Evolutionary conservation across 2,797 vertebrate species (phyloP).

Genomic region (Leucoraja ocellata): DNA sequence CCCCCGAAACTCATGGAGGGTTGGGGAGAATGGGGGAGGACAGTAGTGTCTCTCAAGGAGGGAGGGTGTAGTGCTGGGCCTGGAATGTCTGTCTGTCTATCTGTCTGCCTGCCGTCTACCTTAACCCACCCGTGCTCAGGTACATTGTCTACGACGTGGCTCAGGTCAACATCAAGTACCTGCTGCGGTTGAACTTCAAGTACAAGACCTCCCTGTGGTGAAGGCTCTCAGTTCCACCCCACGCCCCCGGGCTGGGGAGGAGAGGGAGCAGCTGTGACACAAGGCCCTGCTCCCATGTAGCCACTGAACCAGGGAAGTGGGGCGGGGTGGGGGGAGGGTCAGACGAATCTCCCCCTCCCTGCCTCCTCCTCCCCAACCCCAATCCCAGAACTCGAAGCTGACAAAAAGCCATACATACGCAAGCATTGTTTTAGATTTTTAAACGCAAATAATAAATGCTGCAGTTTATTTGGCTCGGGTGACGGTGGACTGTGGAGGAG

Average conservation of each 20-base stretch:
- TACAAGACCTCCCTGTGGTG: conserved; percentile 92
- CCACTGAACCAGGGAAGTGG: not conserved
- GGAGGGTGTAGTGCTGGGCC: no score
- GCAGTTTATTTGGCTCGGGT: not conserved
- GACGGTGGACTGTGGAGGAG: not conserved
- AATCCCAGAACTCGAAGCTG: not conserved
- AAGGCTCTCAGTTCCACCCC: conserved; percentile 44
- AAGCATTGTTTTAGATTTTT: not conserved
- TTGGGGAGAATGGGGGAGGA: no score
- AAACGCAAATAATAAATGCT: not conserved
- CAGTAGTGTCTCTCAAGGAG: no score
- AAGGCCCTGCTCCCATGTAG: not conserved
- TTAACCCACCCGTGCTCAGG: conserved; percentile 68
- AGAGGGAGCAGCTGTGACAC: not conserved
- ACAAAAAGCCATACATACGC: not conserved
- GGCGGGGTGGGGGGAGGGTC: not conserved
- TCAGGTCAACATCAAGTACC: conserved; percentile 91
- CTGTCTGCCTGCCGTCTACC: conserved; percentile 53
- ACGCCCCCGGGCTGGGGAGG: not conserved
- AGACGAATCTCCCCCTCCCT: not conserved
- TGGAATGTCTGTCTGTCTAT: conserved; percentile 42
- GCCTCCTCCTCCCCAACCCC: no score
- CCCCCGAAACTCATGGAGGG: no score
- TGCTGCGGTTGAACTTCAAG: conserved; percentile 94
- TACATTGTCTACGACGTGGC: conserved; percentile 95